Evolutionary conservation across 2,888 invertebrate species (phyloP).

Genomic region (Torymus texanus): DNA sequence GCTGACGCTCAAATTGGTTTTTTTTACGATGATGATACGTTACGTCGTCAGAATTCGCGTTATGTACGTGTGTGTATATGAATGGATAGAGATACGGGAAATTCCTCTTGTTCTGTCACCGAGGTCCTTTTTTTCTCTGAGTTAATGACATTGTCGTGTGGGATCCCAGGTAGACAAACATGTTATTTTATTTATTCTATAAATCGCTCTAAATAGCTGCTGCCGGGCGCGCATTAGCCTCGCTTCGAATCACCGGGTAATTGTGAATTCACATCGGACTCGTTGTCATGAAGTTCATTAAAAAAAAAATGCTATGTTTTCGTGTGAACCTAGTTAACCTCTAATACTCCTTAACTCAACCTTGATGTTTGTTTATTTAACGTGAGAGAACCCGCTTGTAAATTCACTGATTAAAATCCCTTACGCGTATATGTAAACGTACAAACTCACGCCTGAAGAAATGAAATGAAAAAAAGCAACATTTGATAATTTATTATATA

Average conservation of each 20-base stretch:
- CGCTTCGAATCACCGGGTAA: not conserved
- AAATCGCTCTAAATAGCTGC: conserved; percentile 3
- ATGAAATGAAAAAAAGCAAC: too few relatives aligned
- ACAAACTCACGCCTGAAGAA: too few relatives aligned
- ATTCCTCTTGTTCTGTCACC: conserved; percentile 32
- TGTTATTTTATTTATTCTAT: conserved; percentile 1
- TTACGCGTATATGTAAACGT: too few relatives aligned
- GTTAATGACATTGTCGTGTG: conserved; percentile 4
- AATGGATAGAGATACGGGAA: conserved; percentile 13
- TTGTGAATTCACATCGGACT: not conserved
- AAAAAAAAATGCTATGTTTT: not conserved
- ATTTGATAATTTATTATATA: too few relatives aligned
- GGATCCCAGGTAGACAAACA: not conserved
- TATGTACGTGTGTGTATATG: too few relatives aligned
- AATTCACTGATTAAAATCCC: too few relatives aligned
- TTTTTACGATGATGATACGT: conserved; percentile 32
- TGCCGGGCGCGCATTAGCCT: too few relatives aligned
- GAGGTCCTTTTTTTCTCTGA: not conserved
- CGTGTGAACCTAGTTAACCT: too few relatives aligned
- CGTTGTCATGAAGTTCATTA: not conserved
- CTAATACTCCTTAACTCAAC: too few relatives aligned
- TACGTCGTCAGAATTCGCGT: not conserved
- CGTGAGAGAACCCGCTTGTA: too few relatives aligned
- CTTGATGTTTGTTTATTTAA: too few relatives aligned
- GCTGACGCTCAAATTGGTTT: conserved; percentile 7